phyloP scores from a whole-genome alignment of 2,113 vertebrate genomes.

The Myotis brandtii region DNA sequence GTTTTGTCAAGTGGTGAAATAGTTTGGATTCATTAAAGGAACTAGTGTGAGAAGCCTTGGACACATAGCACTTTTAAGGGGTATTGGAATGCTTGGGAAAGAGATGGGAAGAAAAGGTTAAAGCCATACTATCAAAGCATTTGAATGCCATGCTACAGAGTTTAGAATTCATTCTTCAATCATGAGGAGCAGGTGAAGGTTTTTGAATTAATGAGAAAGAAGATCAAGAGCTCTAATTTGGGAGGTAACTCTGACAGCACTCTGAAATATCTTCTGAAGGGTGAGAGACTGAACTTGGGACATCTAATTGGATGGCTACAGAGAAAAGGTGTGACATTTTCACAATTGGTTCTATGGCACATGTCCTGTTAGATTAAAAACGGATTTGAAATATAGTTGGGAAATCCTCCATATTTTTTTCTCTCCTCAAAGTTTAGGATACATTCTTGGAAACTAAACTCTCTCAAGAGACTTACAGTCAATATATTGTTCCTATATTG shows the following conservation, averaged over 20 bases:
- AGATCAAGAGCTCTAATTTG: background rate
- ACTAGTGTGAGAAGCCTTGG: background rate
- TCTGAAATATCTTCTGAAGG: background rate
- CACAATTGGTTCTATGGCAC: background rate
- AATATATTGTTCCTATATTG: background rate
- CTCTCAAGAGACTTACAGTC: constrained; percentile 7
- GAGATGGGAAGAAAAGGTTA: background rate
- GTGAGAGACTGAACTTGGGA: background rate
- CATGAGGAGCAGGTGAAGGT: background rate
- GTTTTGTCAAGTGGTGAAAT: background rate
- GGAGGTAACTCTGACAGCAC: background rate
- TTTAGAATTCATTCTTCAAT: constrained; percentile 12
- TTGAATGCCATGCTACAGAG: background rate
- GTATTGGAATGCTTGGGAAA: background rate
- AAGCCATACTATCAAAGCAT: background rate
- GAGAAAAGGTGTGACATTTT: constrained; percentile 9
- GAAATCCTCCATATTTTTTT: background rate
- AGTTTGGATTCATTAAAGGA: background rate
- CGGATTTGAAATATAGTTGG: background rate
- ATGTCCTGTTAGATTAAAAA: background rate
- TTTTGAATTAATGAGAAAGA: background rate
- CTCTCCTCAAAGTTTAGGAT: constrained; percentile 1
- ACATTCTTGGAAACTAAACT: background rate
- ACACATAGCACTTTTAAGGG: background rate
- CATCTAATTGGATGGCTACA: background rate